phyloP scores from a whole-genome alignment of 2,113 vertebrate species.

The Regulus satrapa region DNA sequence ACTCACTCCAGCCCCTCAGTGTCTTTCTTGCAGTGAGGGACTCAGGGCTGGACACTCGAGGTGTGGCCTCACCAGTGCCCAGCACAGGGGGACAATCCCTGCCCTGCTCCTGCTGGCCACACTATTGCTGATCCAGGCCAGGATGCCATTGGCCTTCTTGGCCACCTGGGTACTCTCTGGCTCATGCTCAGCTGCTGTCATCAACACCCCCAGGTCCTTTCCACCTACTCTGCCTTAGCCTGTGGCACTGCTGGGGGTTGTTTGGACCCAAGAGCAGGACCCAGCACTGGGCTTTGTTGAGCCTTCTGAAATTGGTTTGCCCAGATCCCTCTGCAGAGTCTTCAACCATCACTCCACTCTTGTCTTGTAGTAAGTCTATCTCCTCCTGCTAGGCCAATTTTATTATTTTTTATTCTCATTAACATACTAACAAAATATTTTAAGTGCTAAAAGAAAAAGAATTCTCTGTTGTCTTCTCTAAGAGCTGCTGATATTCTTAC shows the following conservation, averaged over 20 bases:
- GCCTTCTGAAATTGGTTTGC: not conserved
- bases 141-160: not conserved
- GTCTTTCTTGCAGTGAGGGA: accelerated
- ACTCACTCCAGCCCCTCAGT: not conserved
- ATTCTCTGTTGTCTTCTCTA: not conserved
- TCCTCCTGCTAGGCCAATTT: not conserved
- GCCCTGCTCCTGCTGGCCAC: not conserved
- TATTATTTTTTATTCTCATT: not conserved
- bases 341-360: not conserved
- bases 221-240: not conserved
- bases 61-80: not conserved
- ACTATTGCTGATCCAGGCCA: not conserved
- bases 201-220: not conserved
- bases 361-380: not conserved
- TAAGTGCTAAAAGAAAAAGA: not conserved
- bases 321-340: no score
- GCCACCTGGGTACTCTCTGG: not conserved
- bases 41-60: accelerated
- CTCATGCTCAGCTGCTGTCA: not conserved
- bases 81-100: not conserved
- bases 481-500: not conserved
- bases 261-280: not conserved
- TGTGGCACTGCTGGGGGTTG: not conserved
- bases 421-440: not conserved
- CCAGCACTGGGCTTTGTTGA: not conserved